Evolutionary conservation across 2,888 invertebrate species (phyloP), one percentile per base, ranked within the genome.

Genomic region (Catocala fraxini): DNA sequence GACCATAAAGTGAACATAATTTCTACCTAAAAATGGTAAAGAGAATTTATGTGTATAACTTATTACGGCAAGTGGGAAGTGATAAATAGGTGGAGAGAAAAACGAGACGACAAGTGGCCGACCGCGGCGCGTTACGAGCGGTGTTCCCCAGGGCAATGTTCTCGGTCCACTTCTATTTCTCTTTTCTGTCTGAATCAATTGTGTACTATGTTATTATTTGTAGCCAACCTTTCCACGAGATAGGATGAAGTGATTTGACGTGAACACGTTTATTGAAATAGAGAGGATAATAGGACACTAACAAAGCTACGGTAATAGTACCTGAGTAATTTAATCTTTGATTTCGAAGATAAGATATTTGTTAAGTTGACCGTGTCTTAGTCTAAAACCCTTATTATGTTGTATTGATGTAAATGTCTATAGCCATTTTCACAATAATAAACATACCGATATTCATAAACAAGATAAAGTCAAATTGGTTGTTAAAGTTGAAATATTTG

Each of bases 91-190:
- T 68, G 59, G 35, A 51, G 58, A 68, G 56, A 65, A 65, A 76
- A 68, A 61, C 59, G 68, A 73, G 56, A 67, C 53, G 64, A 70
- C 79, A 68, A 74, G 70, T 71, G 56, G 64, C 48, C 54, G 56
- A 64, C 51, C 63, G 54, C 51, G 46, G 46, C 47, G 62, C 64
- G 52, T 48, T 51, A 45, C 51, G 54, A 43, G 45, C 49, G 56
- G 77, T 59, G 65, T 68, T 81, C 83, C 83, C 75, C 65, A 73
- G 75, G 84, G 84, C 69, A 62, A 61, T 66, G 68, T 76, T 69
- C 68, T 75, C 68, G 65, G 75, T 64, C 72, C 67, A 73, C 56
- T 71, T 62, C 62, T 69, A 61, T 75, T 71, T 74, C 68, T 71
- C 70, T 71, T 71, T 66, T 62, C 62, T 66, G 63, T 68, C 63